These are phyloP conservation scores for Thamnophis elegans DNA, from an alignment of 2,797 vertebrate species.

Conservation along the genomic window DNA sequence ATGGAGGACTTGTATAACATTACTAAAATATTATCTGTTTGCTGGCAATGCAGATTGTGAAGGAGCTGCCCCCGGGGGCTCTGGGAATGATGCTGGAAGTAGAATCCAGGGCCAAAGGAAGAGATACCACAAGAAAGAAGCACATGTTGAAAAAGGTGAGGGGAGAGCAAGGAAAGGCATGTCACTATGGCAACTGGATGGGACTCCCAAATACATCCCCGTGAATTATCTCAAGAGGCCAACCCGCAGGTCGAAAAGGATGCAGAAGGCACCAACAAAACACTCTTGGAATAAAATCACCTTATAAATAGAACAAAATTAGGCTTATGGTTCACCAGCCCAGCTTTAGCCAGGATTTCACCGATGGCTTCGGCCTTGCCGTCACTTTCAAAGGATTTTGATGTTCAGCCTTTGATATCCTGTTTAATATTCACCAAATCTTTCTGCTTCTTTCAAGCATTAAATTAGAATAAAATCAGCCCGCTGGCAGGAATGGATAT, in stretches of 20 bases:
- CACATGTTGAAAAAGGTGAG: constrained; percentile 69
- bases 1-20: neutral
- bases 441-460: neutral
- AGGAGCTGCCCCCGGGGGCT: constrained; percentile 47
- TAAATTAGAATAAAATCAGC: neutral
- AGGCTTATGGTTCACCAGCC: neutral
- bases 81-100: constrained; percentile 64
- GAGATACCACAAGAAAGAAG: neutral
- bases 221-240: rapidly evolving
- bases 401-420: neutral
- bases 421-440: neutral
- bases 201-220: rapidly evolving
- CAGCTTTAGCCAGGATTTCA: neutral
- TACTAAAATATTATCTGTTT: neutral
- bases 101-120: neutral
- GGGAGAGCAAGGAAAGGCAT: no score
- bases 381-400: neutral
- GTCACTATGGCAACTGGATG: neutral
- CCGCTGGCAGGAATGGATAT: neutral
- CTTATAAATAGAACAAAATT: neutral
- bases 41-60: constrained; percentile 54
- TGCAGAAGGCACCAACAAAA: neutral
- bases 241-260: rapidly evolving
- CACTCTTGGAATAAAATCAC: neutral
- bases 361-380: neutral